A percentile compares a stretch with the other conserved stretches of the same genome.
Conservation (phyloP, 2,888 invertebrate species). For the Drosophila mimica region DNA sequence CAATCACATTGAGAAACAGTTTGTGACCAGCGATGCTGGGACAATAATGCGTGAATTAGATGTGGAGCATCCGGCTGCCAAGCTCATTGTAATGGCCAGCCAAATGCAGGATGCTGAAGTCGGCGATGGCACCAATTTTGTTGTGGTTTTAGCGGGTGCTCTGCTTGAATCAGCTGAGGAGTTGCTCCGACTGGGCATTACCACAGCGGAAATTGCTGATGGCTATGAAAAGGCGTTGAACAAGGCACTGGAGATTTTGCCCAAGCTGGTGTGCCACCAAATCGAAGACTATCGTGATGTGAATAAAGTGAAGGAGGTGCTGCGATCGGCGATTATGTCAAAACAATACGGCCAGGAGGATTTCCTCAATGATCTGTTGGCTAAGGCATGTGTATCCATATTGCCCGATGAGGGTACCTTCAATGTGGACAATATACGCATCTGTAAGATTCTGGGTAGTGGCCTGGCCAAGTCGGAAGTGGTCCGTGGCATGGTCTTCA, state of each 20-base stretch:
- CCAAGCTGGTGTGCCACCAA: constrained; percentile 91
- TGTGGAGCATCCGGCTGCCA: constrained; percentile 99
- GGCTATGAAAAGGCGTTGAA: constrained; percentile 96
- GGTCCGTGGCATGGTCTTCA: constrained; percentile 99
- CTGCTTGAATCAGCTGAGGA: constrained; percentile 96
- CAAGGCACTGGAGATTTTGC: constrained; percentile 95
- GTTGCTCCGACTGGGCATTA: constrained; percentile 96
- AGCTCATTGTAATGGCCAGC: constrained; percentile 97
- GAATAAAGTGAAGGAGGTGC: constrained; percentile 89
- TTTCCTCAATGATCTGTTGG: constrained; percentile 93
- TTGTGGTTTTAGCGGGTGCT: constrained; percentile 96
- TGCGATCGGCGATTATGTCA: constrained; percentile 95
- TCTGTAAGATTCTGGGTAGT: constrained; percentile 93
- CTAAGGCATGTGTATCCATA: constrained; percentile 95
- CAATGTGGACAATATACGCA: constrained; percentile 98
- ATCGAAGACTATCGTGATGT: constrained; percentile 89
- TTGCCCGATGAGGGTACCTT: constrained; percentile 94
- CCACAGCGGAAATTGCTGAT: constrained; percentile 97
- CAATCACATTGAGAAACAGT: constrained; percentile 99
- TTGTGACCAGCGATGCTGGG: constrained; percentile 99
- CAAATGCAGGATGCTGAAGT: constrained; percentile 99
- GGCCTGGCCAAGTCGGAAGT: constrained; percentile 92
- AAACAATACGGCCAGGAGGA: constrained; percentile 99
- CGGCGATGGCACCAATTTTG: constrained; percentile 99
- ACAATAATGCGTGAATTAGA: constrained; percentile 98